phyloP scores from a whole-genome alignment of 2,113 vertebrate genomes.

The Pterocles gutturalis region DNA sequence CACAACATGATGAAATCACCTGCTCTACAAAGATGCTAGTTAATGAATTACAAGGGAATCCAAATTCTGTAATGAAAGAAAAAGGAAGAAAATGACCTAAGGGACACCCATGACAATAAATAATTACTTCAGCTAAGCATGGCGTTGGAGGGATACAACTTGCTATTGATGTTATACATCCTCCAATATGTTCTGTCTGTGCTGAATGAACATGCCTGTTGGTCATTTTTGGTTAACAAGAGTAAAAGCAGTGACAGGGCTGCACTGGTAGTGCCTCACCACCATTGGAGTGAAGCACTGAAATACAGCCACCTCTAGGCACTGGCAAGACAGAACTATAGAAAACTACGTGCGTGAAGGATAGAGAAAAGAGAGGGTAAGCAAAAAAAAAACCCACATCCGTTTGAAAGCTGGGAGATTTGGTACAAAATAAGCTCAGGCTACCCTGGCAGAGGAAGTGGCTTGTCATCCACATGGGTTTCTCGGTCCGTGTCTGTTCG shows the following conservation, averaged over 20 bases:
- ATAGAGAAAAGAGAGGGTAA: background rate
- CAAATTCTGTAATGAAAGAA: background rate
- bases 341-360: background rate
- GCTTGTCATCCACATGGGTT: background rate
- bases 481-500: background rate
- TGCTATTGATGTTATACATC: background rate
- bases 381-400: background rate
- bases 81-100: background rate
- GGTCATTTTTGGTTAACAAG: background rate
- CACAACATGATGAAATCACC: background rate
- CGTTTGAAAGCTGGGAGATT: background rate
- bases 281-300: too few relatives aligned
- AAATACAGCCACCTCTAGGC: background rate
- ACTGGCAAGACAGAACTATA: fast-evolving
- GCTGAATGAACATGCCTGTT: background rate
- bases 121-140: background rate
- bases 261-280: background rate
- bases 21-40: background rate
- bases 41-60: background rate
- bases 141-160: background rate
- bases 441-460: background rate
- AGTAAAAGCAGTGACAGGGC: background rate
- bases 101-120: background rate
- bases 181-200: background rate
- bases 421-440: background rate